Percentiles rank a stretch among this genome's conserved stretches.
Evolutionary conservation across 2,888 invertebrate species (phyloP).

Genomic region (Polydrusus cervinus): DNA sequence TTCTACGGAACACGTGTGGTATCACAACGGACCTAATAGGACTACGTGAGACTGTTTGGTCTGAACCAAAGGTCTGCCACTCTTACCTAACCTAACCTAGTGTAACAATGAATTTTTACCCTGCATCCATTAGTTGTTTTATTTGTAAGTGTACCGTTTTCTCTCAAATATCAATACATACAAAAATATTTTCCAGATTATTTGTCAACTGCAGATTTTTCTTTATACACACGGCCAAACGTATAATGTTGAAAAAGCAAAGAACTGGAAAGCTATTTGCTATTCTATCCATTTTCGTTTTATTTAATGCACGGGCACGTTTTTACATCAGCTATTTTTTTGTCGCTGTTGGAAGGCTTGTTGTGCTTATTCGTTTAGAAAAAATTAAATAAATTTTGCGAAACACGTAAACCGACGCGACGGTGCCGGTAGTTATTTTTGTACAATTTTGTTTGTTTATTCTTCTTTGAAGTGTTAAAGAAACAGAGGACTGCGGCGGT

Average conservation of each 20-base stretch:
- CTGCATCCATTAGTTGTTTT: too few relatives aligned
- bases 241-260: slow-evolving; percentile 24
- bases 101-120: too few relatives aligned
- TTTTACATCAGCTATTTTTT: slow-evolving; percentile 10
- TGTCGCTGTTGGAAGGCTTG: slow-evolving; percentile 2
- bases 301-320: slow-evolving; percentile 28
- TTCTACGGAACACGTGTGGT: too few relatives aligned
- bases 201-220: slow-evolving; percentile 42
- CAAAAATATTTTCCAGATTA: slow-evolving; percentile 38
- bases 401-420: neutral
- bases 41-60: too few relatives aligned
- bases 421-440: neutral
- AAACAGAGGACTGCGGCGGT: too few relatives aligned
- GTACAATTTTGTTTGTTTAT: neutral
- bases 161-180: slow-evolving; percentile 34
- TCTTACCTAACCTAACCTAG: too few relatives aligned
- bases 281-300: slow-evolving; percentile 18
- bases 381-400: neutral
- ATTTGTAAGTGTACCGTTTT: too few relatives aligned
- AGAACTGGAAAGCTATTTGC: slow-evolving; percentile 39
- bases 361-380: slow-evolving; percentile 5
- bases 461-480: too few relatives aligned
- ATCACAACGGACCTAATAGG: too few relatives aligned
- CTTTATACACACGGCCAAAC: slow-evolving; percentile 26
- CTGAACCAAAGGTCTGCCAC: too few relatives aligned